Conservation (phyloP, 2,888 invertebrate genomes). For the Parnassius mnemosyne region DNA sequence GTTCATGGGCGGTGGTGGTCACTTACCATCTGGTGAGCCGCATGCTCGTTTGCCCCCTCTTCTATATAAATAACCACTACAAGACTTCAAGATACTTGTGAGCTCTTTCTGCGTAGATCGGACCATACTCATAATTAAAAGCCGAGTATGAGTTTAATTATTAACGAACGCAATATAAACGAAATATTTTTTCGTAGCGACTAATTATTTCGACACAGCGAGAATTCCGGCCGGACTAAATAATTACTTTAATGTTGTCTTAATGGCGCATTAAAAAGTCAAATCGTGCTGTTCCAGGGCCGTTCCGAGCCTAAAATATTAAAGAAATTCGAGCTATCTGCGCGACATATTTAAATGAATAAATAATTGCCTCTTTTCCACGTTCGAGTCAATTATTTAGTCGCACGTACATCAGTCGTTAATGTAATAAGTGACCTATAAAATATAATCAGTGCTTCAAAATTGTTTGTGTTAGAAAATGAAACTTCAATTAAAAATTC, state of each 20-base stretch:
- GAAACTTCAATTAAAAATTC: background rate
- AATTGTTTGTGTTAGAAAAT: slow-evolving; percentile 5
- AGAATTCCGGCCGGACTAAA: slow-evolving; percentile 21
- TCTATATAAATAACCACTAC: no score
- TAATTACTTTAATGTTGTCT: slow-evolving; percentile 29
- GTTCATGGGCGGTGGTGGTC: no score
- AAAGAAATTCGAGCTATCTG: slow-evolving; percentile 4
- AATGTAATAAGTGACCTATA: slow-evolving; percentile 7
- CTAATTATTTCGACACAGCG: slow-evolving; percentile 17
- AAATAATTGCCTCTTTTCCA: slow-evolving; percentile 2
- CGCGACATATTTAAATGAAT: slow-evolving; percentile 6
- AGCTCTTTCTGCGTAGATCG: no score
- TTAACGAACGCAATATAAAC: slow-evolving; percentile 8
- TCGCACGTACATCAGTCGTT: background rate
- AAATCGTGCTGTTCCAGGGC: slow-evolving; percentile 22
- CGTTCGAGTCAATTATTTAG: background rate
- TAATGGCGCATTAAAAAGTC: slow-evolving; percentile 28
- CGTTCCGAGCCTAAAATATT: slow-evolving; percentile 12
- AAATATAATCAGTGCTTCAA: background rate
- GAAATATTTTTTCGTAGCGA: slow-evolving; percentile 8
- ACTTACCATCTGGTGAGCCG: no score
- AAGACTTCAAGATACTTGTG: no score
- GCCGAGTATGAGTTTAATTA: no score
- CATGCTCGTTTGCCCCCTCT: no score
- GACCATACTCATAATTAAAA: no score